These are phyloP conservation scores for Sander vitreus DNA, from an alignment of 2,113 vertebrate genomes.

Conservation along the genomic window DNA sequence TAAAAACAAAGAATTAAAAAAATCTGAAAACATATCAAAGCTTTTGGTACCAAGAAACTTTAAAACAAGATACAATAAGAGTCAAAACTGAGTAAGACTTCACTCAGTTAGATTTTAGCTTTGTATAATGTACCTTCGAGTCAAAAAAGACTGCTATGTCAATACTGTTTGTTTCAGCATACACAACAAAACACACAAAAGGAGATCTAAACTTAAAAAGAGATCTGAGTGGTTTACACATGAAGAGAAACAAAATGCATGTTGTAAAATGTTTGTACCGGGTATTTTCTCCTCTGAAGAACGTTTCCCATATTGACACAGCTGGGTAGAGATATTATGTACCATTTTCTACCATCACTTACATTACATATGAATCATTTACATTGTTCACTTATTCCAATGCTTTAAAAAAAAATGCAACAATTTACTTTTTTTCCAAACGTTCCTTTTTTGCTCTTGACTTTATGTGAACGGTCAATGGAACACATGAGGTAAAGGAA, in stretches of 20 bases:
- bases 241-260: neutral
- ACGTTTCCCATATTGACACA: conserved; percentile 6
- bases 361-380: conserved; percentile 66
- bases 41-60: conserved; percentile 32
- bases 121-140: conserved; percentile 45
- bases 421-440: conserved; percentile 7
- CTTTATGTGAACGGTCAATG: neutral
- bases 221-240: conserved; percentile 16
- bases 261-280: neutral
- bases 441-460: neutral
- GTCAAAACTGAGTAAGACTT: neutral
- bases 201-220: neutral
- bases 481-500: neutral
- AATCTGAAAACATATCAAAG: conserved; percentile 16
- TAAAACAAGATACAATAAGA: neutral
- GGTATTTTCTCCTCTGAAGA: neutral
- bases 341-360: conserved; percentile 41
- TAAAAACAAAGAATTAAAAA: neutral
- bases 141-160: conserved; percentile 36
- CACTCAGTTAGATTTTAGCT: conserved; percentile 1
- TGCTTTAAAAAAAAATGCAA: conserved; percentile 20
- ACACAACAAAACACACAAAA: conserved; percentile 28
- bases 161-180: conserved; percentile 31
- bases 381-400: neutral
- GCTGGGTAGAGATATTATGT: neutral